Evolutionary conservation across 2,888 invertebrate genomes (phyloP), one percentile per base, ranked within the genome.

Genomic region (Lacanobia wlatinum): DNA sequence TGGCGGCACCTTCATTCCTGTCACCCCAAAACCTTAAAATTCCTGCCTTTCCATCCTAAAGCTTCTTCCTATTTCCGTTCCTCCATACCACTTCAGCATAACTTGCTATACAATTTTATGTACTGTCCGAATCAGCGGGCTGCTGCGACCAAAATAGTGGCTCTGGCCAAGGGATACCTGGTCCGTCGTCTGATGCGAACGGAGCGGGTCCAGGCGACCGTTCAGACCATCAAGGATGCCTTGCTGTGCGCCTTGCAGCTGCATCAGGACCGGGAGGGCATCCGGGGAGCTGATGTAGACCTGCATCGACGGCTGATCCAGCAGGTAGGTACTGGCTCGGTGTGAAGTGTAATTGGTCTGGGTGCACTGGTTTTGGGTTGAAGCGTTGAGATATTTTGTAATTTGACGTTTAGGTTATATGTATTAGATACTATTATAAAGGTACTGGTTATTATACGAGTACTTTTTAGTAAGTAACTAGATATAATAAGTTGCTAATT

Each of bases 111-210:
- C 93, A 91, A 87, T 92, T 92, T 91, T 89, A 91, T 91, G 93
- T 93, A 92, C 84, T 71, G 80, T 85, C 77, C 61, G 55, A 43
- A 61, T 84, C 70, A 96, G 96, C 92, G 88, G 9, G 90, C 87
- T 84, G 98, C 98, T 6, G 98, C 97, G 21, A 96, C 97, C 38
- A 94, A 95, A 80, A 97, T 98, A 74, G 97, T 97, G 82, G 98
- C 98, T 12, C 95, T 95, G 85, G 97, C 96, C 38, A 97, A 97
- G 87, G 99, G 99, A 0, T 99, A 97, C 92, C 95, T 99, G 69
- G 97, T 98, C 34, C 97, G 99, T 63, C 97, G 98, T 58, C 96
- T 99, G 67, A 97, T 99, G 94, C 97, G 96, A 86, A 98, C 99
- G 0, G 98, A 98, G 87, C 97, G 98, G 85, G 98, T 99, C 18